Evolutionary conservation across 2,113 vertebrate genomes (phyloP).

Genomic region (Pluvianellus socialis): DNA sequence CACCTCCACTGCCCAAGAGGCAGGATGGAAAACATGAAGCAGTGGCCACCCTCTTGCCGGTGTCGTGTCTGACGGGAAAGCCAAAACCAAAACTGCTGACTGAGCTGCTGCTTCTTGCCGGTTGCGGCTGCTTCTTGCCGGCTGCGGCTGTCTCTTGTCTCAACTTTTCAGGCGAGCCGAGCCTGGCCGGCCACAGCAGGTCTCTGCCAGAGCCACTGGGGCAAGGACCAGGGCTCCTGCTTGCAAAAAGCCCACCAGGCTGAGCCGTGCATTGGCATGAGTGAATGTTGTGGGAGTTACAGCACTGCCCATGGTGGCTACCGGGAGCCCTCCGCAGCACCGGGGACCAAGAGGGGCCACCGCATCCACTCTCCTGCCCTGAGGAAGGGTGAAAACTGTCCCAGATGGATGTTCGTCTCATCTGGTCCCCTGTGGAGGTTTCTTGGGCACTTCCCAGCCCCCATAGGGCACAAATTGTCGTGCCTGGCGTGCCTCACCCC

Average conservation of each 20-base stretch:
- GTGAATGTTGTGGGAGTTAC: background rate
- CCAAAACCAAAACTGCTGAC: slow-evolving; percentile 57
- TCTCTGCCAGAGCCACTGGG: background rate
- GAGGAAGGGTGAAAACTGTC: background rate
- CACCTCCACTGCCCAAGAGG: background rate
- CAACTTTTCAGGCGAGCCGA: background rate
- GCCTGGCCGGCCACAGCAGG: background rate
- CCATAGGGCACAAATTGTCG: fast-evolving
- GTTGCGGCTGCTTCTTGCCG: background rate
- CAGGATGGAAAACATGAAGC: slow-evolving; percentile 27
- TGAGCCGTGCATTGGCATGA: fast-evolving
- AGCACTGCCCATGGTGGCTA: fast-evolving
- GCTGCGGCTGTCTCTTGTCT: background rate
- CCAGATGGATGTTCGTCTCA: background rate
- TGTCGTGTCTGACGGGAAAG: slow-evolving; percentile 20
- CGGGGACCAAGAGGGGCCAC: background rate
- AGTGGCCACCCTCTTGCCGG: background rate
- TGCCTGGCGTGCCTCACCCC: background rate
- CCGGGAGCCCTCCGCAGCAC: background rate
- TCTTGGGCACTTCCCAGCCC: background rate
- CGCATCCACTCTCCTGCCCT: background rate
- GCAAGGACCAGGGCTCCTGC: background rate
- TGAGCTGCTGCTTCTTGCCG: background rate
- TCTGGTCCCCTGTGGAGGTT: background rate
- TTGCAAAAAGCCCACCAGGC: fast-evolving